Evolutionary conservation across 1,140 invertebrate species (phyloP).

Genomic region (Megalopta genalis): DNA sequence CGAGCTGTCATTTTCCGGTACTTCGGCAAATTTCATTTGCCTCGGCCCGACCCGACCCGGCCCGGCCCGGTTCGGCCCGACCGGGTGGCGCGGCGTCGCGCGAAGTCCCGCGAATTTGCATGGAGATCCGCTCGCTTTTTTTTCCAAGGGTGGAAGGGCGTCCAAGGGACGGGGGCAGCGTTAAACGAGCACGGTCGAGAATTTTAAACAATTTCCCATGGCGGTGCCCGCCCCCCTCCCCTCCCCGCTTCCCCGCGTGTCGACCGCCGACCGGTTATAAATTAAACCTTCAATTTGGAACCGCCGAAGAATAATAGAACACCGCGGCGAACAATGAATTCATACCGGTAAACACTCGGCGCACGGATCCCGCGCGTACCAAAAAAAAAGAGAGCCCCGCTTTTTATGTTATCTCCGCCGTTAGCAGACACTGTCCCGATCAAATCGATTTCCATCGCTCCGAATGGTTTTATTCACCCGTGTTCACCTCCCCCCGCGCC

Average conservation of each 20-base stretch:
- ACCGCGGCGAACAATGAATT: not conserved
- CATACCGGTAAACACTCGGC: constrained; percentile 19
- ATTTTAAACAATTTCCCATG: constrained; percentile 3
- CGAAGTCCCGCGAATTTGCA: constrained; percentile 8
- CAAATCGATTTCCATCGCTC: constrained; percentile 38
- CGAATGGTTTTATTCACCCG: not conserved
- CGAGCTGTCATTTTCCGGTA: constrained; percentile 62
- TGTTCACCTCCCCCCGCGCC: constrained; percentile 7
- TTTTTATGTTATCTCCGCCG: constrained; percentile 18
- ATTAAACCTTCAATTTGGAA: constrained; percentile 8
- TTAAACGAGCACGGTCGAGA: not conserved
- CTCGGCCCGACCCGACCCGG: not conserved
- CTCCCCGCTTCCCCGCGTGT: not conserved
- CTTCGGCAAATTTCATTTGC: constrained; percentile 67
- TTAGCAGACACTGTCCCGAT: constrained; percentile 34
- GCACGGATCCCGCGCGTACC: no score
- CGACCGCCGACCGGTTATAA: not conserved
- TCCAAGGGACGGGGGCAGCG: not conserved
- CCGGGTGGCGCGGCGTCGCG: no score
- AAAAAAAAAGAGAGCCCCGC: not conserved
- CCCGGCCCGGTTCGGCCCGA: not conserved
- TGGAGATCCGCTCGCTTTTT: not conserved
- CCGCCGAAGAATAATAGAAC: not conserved
- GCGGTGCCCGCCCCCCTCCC: not conserved
- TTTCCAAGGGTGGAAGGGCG: not conserved